Conservation (phyloP, 2,113 vertebrate genomes). For the Nettapus auritus region DNA sequence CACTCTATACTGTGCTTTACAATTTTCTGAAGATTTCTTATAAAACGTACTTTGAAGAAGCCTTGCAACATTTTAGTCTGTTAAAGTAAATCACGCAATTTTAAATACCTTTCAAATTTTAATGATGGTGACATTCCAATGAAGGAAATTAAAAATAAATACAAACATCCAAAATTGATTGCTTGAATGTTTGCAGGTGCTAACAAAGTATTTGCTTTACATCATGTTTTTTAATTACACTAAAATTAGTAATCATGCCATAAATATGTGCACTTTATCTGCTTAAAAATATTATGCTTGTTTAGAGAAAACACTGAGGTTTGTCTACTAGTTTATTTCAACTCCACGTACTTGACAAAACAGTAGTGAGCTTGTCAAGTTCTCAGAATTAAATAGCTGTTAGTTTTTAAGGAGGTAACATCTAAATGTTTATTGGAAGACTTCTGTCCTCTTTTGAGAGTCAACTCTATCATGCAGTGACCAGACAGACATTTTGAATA, state of each 20-base stretch:
- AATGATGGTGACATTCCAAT: not conserved
- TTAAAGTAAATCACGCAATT: not conserved
- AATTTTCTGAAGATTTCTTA: not conserved
- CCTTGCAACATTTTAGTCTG: not conserved
- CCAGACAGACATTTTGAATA: not conserved
- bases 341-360: not conserved
- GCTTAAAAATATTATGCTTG: not conserved
- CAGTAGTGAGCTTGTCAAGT: not conserved
- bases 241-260: not conserved
- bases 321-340: not conserved
- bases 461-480: not conserved
- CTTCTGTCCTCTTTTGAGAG: not conserved
- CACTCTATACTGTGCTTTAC: not conserved
- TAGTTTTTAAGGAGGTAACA: not conserved
- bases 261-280: not conserved
- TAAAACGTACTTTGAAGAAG: not conserved
- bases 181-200: not conserved
- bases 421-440: not conserved
- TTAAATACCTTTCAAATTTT: not conserved
- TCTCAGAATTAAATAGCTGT: slow-evolving; percentile 26
- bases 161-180: not conserved
- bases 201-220: not conserved
- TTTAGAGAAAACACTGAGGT: not conserved
- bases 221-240: not conserved
- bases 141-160: not conserved